These are phyloP conservation scores for Vespertilio murinus DNA, from an alignment of 2,797 vertebrate genomes.

Conservation along the genomic window DNA sequence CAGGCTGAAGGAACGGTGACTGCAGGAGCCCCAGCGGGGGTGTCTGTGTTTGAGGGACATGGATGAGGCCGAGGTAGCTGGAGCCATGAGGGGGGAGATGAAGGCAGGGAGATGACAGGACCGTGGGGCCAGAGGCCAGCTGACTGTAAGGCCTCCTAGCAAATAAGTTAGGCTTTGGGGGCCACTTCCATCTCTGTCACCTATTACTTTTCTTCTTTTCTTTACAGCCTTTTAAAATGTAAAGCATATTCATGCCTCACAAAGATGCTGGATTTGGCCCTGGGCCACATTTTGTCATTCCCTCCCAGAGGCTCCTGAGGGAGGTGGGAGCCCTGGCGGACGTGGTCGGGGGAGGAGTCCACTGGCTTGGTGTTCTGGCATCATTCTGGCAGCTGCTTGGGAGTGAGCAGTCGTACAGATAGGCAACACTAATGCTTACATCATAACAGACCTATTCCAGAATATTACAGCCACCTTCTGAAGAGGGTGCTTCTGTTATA, in stretches of 20 bases:
- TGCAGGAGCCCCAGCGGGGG: neutral
- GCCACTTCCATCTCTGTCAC: neutral
- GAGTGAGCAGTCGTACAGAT: neutral
- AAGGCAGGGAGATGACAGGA: neutral
- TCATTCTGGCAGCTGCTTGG: neutral
- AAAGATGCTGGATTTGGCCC: neutral
- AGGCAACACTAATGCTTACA: neutral
- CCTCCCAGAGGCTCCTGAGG: no score
- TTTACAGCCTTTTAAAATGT: neutral
- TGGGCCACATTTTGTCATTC: neutral
- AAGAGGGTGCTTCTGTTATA: neutral
- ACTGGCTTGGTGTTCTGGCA: neutral
- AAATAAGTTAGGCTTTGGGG: no score
- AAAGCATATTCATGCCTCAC: neutral
- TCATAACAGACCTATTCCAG: neutral
- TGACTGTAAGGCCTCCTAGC: neutral
- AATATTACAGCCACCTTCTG: neutral
- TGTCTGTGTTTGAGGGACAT: neutral
- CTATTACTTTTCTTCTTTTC: neutral
- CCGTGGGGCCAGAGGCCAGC: neutral
- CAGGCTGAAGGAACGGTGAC: neutral
- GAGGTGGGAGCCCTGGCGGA: neutral
- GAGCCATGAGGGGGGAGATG: no score
- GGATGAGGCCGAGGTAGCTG: neutral
- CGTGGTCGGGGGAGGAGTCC: neutral